A percentile compares a stretch with the other conserved stretches of the same genome.
These are phyloP conservation scores for Hybos culiciformis DNA, from an alignment of 2,888 invertebrate genomes.

Conservation along the genomic window DNA sequence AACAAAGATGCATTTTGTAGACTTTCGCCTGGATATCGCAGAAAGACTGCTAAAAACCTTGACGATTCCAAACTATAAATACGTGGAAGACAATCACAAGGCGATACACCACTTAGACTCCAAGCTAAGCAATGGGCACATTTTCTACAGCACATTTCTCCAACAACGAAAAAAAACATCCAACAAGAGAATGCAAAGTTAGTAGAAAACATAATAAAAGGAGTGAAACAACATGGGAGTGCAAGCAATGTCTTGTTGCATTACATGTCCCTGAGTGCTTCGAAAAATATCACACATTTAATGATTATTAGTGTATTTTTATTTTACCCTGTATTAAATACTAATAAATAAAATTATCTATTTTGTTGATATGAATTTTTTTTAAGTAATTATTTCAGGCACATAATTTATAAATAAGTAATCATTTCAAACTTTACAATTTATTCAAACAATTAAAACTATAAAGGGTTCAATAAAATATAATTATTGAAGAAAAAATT, in stretches of 20 bases:
- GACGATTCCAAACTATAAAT: neutral
- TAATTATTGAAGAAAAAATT: no score
- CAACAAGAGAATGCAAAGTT: slow-evolving; percentile 1
- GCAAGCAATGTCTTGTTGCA: neutral
- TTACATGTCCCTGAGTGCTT: neutral
- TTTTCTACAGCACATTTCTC: slow-evolving; percentile 1
- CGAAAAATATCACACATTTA: neutral
- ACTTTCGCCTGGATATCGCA: neutral
- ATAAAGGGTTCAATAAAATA: no score
- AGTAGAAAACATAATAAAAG: neutral
- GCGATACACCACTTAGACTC: neutral
- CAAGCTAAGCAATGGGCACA: slow-evolving; percentile 2
- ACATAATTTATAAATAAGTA: no score
- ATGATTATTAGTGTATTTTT: no score
- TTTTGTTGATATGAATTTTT: no score
- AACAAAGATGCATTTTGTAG: no score
- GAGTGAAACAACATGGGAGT: neutral
- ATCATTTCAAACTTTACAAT: no score
- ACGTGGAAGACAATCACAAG: neutral
- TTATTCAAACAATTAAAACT: no score
- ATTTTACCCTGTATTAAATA: no score
- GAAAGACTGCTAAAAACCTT: neutral
- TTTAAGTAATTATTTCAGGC: no score
- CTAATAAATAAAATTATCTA: no score
- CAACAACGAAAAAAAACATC: slow-evolving; percentile 4